Percentiles rank a stretch among this genome's conserved stretches.
These are phyloP conservation scores for Coptodon rendalli DNA, from an alignment of 2,113 vertebrate species.

Conservation along the genomic window DNA sequence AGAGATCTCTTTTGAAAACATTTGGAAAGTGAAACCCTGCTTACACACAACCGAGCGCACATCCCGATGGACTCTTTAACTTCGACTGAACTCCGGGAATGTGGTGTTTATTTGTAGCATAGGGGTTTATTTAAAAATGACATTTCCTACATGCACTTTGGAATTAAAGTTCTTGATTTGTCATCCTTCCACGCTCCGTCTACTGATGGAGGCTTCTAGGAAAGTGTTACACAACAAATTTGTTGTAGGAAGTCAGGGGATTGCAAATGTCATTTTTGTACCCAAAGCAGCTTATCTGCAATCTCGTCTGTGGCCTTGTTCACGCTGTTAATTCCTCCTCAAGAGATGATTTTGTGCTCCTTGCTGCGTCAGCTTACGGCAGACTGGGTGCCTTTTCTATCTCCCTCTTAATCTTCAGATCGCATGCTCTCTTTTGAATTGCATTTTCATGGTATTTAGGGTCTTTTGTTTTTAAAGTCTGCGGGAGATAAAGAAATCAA, in stretches of 20 bases:
- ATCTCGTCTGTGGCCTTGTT: conserved; percentile 37
- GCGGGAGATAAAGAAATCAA: neutral
- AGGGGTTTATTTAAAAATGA: neutral
- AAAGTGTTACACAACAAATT: conserved; percentile 15
- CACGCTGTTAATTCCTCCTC: conserved; percentile 26
- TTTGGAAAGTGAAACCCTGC: neutral
- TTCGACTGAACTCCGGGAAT: neutral
- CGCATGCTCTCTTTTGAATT: neutral
- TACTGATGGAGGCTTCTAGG: conserved; percentile 25
- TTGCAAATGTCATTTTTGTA: conserved; percentile 39
- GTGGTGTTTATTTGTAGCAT: neutral
- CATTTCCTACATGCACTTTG: neutral
- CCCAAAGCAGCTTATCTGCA: conserved; percentile 49
- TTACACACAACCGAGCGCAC: neutral
- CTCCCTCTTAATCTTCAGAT: neutral
- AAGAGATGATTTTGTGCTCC: conserved; percentile 19
- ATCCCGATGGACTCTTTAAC: conserved; percentile 4
- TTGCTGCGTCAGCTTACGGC: neutral
- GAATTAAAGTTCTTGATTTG: neutral
- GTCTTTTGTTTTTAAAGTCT: neutral
- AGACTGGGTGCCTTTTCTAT: neutral
- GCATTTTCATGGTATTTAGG: neutral
- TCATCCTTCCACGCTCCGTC: neutral
- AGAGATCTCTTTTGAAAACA: conserved; percentile 14
- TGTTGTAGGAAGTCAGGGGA: neutral